Base-by-base conservation (phyloP, 1,140 invertebrate species). In the Bombus confusus region DNA sequence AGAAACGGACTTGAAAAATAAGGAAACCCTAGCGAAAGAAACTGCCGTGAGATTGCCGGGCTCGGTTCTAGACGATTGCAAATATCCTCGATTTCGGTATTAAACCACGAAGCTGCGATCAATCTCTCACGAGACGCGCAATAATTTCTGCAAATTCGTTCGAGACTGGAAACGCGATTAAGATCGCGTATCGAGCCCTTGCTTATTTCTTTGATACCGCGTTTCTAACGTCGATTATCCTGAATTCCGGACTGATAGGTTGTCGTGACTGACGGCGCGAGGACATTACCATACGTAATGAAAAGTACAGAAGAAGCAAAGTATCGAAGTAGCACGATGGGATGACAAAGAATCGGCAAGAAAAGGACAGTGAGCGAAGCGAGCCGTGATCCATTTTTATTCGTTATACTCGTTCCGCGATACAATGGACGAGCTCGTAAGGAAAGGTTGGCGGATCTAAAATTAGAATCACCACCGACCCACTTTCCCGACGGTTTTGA, bases 381-480 rank as follows among this genome's bases (percentile, higher is more conserved):
- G n/a, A 43, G n/a, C 10, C 57, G 37, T 18, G 37, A 57, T 57
- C 73, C 31, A 75, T 34, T 75, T 75, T 57, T 78, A 78, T n/a
- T 39, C 57, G 64, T 43, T 78, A 64, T 41, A 43, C 47, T 52
- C 1, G 47, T 37, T 28, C 39, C 9, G 22, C 28, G 8, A 25
- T 37, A 66, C 77, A 79, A 68, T 68, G 25, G 25, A 52, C 47
- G 47, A 52, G 47, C 18, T 22, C 47, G 47, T 52, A 52, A 52
- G 47, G 6, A 52, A 52, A 52, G 66, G 62, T 25, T 18, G 39
- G 57, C 37, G 57, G 59, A 10, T 66, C 57, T 73, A 62, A 81
- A 72, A 73, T 81, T 80, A 57, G 68, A 72, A 80, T 59, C 43
- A 28, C 77, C 39, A 39, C 15, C 47, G 80, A 81, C 80, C 80